A percentile compares a stretch with the other conserved stretches of the same genome.
phyloP scores from a whole-genome alignment of 2,113 vertebrate species.

The Muntiacus reevesi region DNA sequence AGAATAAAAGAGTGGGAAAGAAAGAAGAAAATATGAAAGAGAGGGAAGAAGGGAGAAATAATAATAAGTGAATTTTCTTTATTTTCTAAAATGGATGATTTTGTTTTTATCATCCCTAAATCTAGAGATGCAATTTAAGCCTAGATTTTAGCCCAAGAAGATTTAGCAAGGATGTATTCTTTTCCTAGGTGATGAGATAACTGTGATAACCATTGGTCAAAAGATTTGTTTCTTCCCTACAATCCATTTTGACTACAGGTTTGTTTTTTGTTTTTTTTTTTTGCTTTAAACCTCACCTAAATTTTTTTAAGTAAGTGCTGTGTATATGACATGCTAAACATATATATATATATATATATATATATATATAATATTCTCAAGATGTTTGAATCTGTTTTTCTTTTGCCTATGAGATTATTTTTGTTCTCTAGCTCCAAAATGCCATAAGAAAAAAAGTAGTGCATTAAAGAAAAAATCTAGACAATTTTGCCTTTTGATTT shows the following conservation, averaged over 20 bases:
- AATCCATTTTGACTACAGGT: neutral
- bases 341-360: neutral
- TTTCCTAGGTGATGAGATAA: neutral
- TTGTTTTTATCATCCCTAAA: neutral
- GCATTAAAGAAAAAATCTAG: neutral
- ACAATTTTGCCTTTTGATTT: slow-evolving; percentile 51
- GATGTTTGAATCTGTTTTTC: slow-evolving; percentile 16
- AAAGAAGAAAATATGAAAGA: neutral
- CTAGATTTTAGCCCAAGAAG: neutral
- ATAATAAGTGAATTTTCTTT: neutral
- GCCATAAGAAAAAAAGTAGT: neutral
- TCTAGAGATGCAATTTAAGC: neutral
- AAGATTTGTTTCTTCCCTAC: neutral
- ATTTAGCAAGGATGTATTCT: slow-evolving; percentile 12
- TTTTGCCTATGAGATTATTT: neutral
- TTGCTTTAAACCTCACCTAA: neutral
- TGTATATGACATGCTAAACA: neutral
- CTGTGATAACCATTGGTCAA: neutral
- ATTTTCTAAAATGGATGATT: neutral
- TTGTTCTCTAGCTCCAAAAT: slow-evolving; percentile 32
- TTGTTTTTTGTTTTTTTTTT: neutral
- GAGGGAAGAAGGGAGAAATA: neutral
- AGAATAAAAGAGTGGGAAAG: neutral
- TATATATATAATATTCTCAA: neutral
- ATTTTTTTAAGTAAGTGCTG: neutral